Conservation (phyloP, 2,888 invertebrate genomes). For the Diploptera punctata region DNA sequence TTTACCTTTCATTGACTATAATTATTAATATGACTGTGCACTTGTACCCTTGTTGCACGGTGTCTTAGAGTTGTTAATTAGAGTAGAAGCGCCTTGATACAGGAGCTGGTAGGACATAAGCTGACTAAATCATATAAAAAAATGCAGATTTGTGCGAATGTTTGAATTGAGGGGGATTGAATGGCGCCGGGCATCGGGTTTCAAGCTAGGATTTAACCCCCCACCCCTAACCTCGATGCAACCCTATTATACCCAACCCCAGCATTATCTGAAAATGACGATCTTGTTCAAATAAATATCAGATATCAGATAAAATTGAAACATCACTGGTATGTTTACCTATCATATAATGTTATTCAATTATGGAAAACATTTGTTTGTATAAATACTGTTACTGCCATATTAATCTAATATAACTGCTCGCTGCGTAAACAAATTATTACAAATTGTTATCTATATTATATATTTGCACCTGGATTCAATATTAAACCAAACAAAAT, state of each 20-base stretch:
- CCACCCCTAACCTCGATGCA: background rate
- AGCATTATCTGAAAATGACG: background rate
- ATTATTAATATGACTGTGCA: too few species aligned
- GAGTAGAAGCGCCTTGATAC: background rate
- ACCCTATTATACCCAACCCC: background rate
- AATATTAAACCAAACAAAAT: too few species aligned
- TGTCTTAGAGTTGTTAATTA: background rate
- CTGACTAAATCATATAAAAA: constrained; percentile 20
- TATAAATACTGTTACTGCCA: too few species aligned
- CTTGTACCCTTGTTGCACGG: background rate
- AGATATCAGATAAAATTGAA: background rate
- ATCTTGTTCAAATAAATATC: background rate
- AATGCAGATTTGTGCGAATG: constrained; percentile 6
- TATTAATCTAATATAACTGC: too few species aligned
- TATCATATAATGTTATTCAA: too few species aligned
- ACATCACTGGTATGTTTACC: too few species aligned
- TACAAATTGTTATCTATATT: too few species aligned
- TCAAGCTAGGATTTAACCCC: constrained; percentile 7
- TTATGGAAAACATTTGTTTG: too few species aligned
- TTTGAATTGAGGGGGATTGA: constrained; percentile 13
- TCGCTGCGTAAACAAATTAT: too few species aligned
- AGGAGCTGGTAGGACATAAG: constrained; percentile 1
- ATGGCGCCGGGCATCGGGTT: constrained; percentile 8
- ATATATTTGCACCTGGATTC: too few species aligned
- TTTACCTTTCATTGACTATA: too few species aligned